These are phyloP conservation scores for Muscicapa adusta DNA, from an alignment of 2,113 vertebrate genomes.

Conservation along the genomic window DNA sequence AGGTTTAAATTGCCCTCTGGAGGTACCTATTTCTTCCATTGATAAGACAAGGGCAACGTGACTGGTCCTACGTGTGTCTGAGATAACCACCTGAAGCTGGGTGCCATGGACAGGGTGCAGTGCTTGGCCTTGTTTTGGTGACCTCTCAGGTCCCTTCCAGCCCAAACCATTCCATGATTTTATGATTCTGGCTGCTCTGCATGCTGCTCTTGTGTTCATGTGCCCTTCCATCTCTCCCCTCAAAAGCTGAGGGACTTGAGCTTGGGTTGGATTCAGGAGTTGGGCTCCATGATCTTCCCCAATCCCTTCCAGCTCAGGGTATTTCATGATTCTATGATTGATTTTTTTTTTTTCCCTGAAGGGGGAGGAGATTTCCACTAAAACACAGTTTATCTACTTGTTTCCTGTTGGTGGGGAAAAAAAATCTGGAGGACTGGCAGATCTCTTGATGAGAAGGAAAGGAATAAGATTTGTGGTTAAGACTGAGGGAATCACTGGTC, in stretches of 20 bases:
- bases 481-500: neutral
- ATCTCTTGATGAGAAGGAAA: neutral
- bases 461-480: conserved; percentile 3
- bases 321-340: neutral
- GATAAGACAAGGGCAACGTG: neutral
- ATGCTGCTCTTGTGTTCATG: neutral
- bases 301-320: neutral
- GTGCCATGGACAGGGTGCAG: neutral
- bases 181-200: fast-evolving
- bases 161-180: neutral
- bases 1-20: conserved; percentile 37
- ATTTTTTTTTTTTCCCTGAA: neutral
- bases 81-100: neutral
- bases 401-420: neutral
- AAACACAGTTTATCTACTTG: neutral
- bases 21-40: conserved; percentile 13
- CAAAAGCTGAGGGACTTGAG: neutral
- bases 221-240: neutral
- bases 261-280: neutral
- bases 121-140: neutral
- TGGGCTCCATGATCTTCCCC: neutral
- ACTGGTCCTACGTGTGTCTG: neutral
- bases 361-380: neutral
- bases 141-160: neutral
- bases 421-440: neutral